Evolutionary conservation across 2,797 vertebrate species (phyloP).

Genomic region (Notamacropus eugenii): DNA sequence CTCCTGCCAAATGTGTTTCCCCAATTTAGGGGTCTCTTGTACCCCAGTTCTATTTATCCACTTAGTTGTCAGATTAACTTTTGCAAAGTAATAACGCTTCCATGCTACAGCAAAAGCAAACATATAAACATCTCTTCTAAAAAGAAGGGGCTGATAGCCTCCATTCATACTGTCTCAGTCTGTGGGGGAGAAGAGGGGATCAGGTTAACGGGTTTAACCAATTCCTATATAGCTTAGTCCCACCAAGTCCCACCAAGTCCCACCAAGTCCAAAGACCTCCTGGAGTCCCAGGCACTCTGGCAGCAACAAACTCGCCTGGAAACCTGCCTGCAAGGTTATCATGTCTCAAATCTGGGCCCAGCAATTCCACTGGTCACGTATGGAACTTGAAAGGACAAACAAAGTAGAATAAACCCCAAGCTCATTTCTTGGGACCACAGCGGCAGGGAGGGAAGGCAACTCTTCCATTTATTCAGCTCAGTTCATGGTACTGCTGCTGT

Average conservation of each 20-base stretch:
- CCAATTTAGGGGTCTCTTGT: no score
- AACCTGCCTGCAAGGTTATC: background rate
- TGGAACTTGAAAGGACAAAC: background rate
- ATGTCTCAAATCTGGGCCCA: background rate
- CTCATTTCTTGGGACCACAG: background rate
- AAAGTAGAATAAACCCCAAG: background rate
- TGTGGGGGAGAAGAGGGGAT: background rate
- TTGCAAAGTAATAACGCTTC: no score
- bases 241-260: background rate
- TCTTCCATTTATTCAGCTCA: background rate
- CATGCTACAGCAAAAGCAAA: no score
- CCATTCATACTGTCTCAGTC: background rate
- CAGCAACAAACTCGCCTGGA: background rate
- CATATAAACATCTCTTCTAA: background rate
- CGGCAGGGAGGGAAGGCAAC: background rate
- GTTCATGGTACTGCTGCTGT: background rate
- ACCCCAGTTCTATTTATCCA: no score
- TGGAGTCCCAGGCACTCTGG: background rate
- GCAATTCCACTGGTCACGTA: background rate
- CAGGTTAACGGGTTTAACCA: background rate
- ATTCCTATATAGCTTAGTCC: background rate
- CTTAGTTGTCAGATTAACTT: no score
- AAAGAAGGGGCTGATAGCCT: background rate
- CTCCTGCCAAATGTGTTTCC: no score
- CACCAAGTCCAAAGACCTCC: background rate